Conservation (phyloP, 2,113 vertebrate genomes). For the Ciconia maguari region DNA sequence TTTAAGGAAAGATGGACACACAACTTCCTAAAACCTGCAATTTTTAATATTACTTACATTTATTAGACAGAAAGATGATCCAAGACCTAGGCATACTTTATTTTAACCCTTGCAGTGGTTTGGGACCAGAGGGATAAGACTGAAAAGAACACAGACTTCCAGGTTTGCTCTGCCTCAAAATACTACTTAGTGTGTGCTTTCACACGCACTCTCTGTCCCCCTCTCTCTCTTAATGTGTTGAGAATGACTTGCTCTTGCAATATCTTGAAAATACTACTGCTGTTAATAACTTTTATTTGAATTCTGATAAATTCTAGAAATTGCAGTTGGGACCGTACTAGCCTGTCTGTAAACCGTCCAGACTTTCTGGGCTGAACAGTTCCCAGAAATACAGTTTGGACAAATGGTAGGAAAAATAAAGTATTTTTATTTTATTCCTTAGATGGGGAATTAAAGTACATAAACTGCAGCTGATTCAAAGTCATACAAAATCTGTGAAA, state of each 20-base stretch:
- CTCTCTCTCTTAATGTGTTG: neutral
- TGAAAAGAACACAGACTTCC: neutral
- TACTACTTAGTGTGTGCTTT: neutral
- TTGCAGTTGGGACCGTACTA: neutral
- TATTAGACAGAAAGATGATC: neutral
- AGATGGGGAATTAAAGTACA: neutral
- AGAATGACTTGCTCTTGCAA: neutral
- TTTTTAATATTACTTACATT: neutral
- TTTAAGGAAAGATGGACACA: neutral
- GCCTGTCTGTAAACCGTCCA: neutral
- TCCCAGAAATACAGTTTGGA: conserved; percentile 3
- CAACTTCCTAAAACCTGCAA: neutral
- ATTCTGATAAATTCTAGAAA: neutral
- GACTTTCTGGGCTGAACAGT: neutral
- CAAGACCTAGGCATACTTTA: neutral
- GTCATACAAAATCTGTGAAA: neutral
- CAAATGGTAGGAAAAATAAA: neutral
- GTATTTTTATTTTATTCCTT: neutral
- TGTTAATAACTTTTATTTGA: neutral
- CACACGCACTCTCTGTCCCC: neutral
- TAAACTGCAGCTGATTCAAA: neutral
- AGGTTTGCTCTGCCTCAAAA: neutral
- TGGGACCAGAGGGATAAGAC: neutral
- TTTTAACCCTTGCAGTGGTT: neutral
- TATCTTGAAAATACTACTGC: neutral